Evolutionary conservation across 2,888 invertebrate species (phyloP).

Genomic region (Lingula anatina): DNA sequence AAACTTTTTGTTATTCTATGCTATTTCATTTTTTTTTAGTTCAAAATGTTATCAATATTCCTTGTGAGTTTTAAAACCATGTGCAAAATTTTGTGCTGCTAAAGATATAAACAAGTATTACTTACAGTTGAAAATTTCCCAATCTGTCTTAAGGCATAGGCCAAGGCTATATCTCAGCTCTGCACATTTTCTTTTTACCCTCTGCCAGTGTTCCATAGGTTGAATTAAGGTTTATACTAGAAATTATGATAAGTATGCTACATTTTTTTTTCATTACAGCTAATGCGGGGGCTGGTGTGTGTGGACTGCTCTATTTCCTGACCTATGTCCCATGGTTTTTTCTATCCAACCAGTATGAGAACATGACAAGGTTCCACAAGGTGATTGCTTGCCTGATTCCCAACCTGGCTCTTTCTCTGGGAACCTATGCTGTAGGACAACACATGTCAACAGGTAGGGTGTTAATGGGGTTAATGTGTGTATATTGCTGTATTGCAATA

Average conservation of each 20-base stretch:
- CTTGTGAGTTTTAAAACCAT: no score
- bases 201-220: no score
- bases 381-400: constrained; percentile 62
- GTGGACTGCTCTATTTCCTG: constrained; percentile 70
- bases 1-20: neutral
- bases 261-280: constrained; percentile 56
- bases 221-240: constrained; percentile 48
- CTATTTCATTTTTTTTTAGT: constrained; percentile 1
- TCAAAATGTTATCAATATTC: no score
- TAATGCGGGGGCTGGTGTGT: constrained; percentile 70
- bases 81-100: no score
- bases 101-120: no score
- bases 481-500: no score
- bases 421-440: constrained; percentile 65
- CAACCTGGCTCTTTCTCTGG: constrained; percentile 73
- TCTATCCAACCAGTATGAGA: constrained; percentile 62
- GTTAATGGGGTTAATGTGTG: no score
- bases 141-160: no score
- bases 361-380: constrained; percentile 57
- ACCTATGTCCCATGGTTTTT: constrained; percentile 67
- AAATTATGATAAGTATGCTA: neutral
- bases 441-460: constrained; percentile 61
- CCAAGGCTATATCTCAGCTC: no score
- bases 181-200: no score
- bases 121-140: no score